These are phyloP conservation scores for Spongia lamella DNA, from an alignment of 37 sponge, comb jelly and placozoan species.

Conservation along the genomic window DNA sequence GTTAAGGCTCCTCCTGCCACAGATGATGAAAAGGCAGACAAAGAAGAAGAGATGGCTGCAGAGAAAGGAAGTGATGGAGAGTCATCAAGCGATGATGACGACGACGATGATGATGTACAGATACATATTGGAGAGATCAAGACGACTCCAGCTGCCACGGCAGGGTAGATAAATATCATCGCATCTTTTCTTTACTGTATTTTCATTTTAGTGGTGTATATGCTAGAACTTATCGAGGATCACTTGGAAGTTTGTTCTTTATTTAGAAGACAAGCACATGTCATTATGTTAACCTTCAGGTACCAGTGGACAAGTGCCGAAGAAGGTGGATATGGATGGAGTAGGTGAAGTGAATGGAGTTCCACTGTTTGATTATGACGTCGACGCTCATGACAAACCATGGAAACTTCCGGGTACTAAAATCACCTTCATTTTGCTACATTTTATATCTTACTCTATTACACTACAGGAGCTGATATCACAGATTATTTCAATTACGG, in stretches of 20 bases:
- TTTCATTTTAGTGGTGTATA: not conserved
- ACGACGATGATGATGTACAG: constrained; percentile 88
- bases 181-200: not conserved
- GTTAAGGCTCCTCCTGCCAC: not conserved
- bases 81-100: constrained; percentile 34
- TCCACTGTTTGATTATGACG: constrained; percentile 78
- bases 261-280: not conserved
- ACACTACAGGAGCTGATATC: constrained; percentile 86
- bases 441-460: not conserved
- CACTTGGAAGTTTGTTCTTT: not conserved
- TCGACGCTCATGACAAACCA: constrained; percentile 86
- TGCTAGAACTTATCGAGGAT: constrained; percentile 5
- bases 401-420: constrained; percentile 89
- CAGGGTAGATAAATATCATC: not conserved
- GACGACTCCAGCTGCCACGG: constrained; percentile 17
- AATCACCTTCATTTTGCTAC: not conserved
- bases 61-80: constrained; percentile 36
- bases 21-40: not conserved
- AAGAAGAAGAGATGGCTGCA: constrained; percentile 30
- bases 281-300: not conserved
- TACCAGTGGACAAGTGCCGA: constrained; percentile 12
- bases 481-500: constrained; percentile 99
- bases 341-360: constrained; percentile 88
- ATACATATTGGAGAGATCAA: constrained; percentile 84
- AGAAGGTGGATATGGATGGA: constrained; percentile 88